Evolutionary conservation across 2,113 vertebrate genomes (phyloP), one percentile per base, ranked within the genome.

Genomic region (Atherinomorus stipes): DNA sequence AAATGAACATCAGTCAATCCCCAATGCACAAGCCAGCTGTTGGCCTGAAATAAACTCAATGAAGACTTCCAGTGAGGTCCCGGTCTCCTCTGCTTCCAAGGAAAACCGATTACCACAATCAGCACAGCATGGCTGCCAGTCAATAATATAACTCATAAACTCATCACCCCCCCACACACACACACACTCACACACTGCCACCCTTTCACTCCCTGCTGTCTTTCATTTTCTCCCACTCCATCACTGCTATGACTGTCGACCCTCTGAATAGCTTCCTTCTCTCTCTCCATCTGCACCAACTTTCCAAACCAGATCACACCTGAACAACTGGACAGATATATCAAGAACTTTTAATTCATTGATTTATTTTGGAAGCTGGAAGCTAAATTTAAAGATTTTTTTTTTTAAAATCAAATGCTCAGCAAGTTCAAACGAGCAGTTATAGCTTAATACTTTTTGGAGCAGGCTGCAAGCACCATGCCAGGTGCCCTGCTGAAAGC

Each of bases 81-180:
- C 63, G 76, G 66, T 71, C 73, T 88, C 79, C 50, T 66, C 70
- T 62, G 61, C 71, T 66, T 71, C 71, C 62, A 59, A 78, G 80
- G 59, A 87, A 91, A 91, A 89, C 57, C 25, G 75, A 91, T 91
- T 84, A 91, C 70, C 81, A 80, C 88, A 84, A 86, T 86, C 81
- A 78, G 81, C 76, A 3, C 85, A 71, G 87, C 79, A 56, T 76
- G 88, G 78, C 76, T 74, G 81, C 87, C 75, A 82, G 88, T 89
- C 90, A 88, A 88, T 90, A 89, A 85, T 70, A 80, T 91, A 83
- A 89, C 81, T 89, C 88, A 89, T 87, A 90, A 86, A 87, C 62
- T 87, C 84, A 90, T 88, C 82, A 64, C 69, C n/a, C 40, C 31
- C 37, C 56, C 38, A 66, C 64, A 66, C 66, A 58, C 63, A 63